phyloP scores from a whole-genome alignment of 2,888 invertebrate species.

The Drosophila paramelanica region DNA sequence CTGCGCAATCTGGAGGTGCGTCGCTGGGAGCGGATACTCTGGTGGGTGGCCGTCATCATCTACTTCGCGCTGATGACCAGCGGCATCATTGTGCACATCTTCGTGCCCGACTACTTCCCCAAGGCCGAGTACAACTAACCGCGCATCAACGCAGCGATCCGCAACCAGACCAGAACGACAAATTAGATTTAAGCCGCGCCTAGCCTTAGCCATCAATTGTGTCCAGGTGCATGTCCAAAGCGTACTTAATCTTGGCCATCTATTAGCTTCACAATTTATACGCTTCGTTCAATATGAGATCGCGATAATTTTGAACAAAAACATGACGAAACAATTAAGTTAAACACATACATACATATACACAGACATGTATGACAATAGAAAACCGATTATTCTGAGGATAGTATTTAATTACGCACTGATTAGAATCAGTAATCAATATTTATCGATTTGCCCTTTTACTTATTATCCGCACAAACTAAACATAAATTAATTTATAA shows the following conservation, averaged over 20 bases:
- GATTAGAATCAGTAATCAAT: too few relatives aligned
- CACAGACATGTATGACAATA: too few relatives aligned
- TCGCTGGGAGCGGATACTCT: slow-evolving; percentile 92
- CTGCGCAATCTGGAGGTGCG: slow-evolving; percentile 92
- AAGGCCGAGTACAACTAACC: slow-evolving; percentile 76
- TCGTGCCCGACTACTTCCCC: slow-evolving; percentile 87
- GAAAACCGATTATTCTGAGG: too few relatives aligned
- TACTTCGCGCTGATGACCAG: slow-evolving; percentile 90
- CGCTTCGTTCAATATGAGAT: too few relatives aligned
- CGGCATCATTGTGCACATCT: slow-evolving; percentile 90
- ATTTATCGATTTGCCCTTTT: too few relatives aligned
- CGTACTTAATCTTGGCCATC: slow-evolving; percentile 54
- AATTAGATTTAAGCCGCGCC: slow-evolving; percentile 39
- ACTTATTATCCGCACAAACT: too few relatives aligned
- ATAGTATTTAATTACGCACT: too few relatives aligned
- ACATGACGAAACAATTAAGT: too few relatives aligned
- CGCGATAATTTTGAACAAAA: too few relatives aligned
- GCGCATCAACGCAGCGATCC: slow-evolving; percentile 5
- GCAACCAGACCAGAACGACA: slow-evolving; percentile 7
- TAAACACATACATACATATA: too few relatives aligned
- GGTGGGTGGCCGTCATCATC: slow-evolving; percentile 92
- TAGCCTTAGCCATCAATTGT: slow-evolving; percentile 47
- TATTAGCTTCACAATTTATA: slow-evolving; percentile 1
- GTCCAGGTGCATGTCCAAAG: slow-evolving; percentile 51
- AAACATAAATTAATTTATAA: too few relatives aligned